These are phyloP conservation scores for Mandrillus leucophaeus DNA, from an alignment of 2,113 vertebrate genomes.

Conservation along the genomic window DNA sequence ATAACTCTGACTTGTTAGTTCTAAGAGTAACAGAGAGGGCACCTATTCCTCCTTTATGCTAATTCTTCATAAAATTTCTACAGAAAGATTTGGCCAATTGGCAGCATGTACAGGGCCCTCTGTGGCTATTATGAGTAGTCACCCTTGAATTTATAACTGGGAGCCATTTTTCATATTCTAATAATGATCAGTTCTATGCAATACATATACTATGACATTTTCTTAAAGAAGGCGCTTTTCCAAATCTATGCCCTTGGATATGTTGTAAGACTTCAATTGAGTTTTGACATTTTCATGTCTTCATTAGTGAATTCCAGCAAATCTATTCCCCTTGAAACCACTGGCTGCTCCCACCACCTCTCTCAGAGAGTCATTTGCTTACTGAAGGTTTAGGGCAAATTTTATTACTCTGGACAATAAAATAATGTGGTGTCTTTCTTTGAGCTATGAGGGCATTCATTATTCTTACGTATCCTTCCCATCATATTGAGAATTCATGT, in stretches of 20 bases:
- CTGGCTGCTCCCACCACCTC: not conserved
- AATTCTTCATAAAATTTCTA: constrained; percentile 35
- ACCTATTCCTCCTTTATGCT: not conserved
- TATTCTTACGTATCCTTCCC: not conserved
- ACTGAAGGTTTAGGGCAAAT: constrained; percentile 3
- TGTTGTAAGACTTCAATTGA: constrained; percentile 12
- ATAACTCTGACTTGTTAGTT: not conserved
- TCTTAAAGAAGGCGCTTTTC: constrained; percentile 43
- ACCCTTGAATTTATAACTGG: constrained; percentile 21
- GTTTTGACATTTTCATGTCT: constrained; percentile 62
- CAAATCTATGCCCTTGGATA: constrained; percentile 12
- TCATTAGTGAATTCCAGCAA: constrained; percentile 42
- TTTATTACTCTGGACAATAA: constrained; percentile 45
- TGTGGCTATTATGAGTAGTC: not conserved
- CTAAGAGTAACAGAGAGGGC: not conserved
- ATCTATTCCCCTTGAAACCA: constrained; percentile 37
- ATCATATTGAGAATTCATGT: constrained; percentile 18
- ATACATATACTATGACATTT: not conserved
- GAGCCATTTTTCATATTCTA: constrained; percentile 32
- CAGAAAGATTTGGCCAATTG: not conserved
- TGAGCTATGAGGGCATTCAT: constrained; percentile 34
- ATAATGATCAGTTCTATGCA: not conserved
- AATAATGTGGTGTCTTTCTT: constrained; percentile 37
- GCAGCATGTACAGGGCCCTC: not conserved
- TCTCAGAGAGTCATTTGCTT: constrained; percentile 17